Evolutionary conservation across 2,113 vertebrate genomes (phyloP), one percentile per base, ranked within the genome.

Genomic region (Trogon surrucura): DNA sequence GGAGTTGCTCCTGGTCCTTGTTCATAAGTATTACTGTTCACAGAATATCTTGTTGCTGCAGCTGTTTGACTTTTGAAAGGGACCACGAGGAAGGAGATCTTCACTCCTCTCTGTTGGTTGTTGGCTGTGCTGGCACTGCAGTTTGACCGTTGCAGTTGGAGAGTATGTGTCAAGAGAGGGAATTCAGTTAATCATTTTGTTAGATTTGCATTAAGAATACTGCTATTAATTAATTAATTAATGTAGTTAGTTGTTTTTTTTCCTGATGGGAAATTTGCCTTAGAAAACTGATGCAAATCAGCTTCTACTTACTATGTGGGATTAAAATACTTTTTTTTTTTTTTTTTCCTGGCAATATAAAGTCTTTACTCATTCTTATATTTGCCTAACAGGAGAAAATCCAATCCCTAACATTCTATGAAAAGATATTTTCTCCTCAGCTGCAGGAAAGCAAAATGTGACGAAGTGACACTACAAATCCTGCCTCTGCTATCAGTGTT

Each of bases 191-290:
- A 32, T 4, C 26, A 29, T 12, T 77, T 72, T 77, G 32, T 65
- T n/a, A 78, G 20, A 14, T 72, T 62, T 45, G 25, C 4, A 9
- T 65, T 58, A 64, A 45, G 19, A 16, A 75, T 27, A 25, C 12
- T 2, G 1, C 34, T 58, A 2, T 16, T 27, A 16, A 2, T 44
- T 11, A 11, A 5, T 21, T 13, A 22, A 2, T 11, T 36, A 9
- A 25, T 60, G 23, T 34, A 7, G 14, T 23, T 22, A 9, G 22
- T 25, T 67, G n/a, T 34, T 19, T 5, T 21, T 83, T 60, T 16
- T 60, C 2, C 5, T 32, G 3, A 21, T 10, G 11, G 9, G 13
- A 1, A 47, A 4, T 54, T 87, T 62, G 4, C 17, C 27, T 60
- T 41, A 41, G 11, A 44, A 44, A 89, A 82, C 17, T 36, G 18